Evolutionary conservation across 2,797 vertebrate genomes (phyloP), one percentile per base, ranked within the genome.

Genomic region (Macrochelys suwanniensis): DNA sequence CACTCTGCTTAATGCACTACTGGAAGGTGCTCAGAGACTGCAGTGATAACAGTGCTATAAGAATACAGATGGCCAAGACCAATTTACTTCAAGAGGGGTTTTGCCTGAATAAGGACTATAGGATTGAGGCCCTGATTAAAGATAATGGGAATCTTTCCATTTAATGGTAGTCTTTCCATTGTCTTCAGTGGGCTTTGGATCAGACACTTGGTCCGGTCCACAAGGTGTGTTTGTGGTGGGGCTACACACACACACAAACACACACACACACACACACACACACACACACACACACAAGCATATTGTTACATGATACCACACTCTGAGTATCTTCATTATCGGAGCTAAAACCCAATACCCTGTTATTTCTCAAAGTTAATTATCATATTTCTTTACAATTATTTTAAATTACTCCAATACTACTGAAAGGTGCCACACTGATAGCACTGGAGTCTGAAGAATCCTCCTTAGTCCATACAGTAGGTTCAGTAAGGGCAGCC

Each of bases 81-180:
- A 47, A 76, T 28, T 76, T 28, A 28, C 37, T 86, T 89, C 88
- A 45, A 12, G 9, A n/a, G 19, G 11, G 5, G 10, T 84, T 87
- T 26, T 76, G 25, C 13, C 11, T 89, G 49, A 90, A 61, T 54
- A 57, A 90, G 1, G 31, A 17, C 3, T 1, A 25, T 11, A 11
- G 1, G 50, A 92, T 87, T 84, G 82, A 93, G 28, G 65, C 94
- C 37, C 80, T 89, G 87, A 71, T 5, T 7, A 4, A 88, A 91
- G 49, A 28, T 79, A 79, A 86, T 17, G n/a, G 80, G 80, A 88
- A 42, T 25, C 82, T 90, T 65, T 61, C 7, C 25, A 47, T 13
- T 47, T 26, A 76, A 47, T 45, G 42, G 71, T 25, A 74, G 68
- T 12, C 68, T 42, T 74, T 74, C 42, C 71, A 76, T 45, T 45